Evolutionary conservation across 2,113 vertebrate genomes (phyloP).

Genomic region (Hassar affinis): DNA sequence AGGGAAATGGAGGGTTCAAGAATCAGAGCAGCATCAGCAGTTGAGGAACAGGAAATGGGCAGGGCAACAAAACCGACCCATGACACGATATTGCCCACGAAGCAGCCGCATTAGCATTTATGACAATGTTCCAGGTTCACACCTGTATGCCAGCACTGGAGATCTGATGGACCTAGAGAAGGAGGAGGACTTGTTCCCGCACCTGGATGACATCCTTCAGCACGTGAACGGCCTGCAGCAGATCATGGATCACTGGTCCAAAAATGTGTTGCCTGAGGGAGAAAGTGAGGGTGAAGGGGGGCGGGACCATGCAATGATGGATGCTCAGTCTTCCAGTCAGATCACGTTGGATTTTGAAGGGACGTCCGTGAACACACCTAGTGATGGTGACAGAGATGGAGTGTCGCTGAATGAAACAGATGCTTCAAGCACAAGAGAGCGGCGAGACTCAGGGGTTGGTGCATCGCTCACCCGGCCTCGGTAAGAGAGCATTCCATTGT

Average conservation of each 20-base stretch:
- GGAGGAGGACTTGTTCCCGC: conserved; percentile 87
- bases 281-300: conserved; percentile 51
- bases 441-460: conserved; percentile 94
- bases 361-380: conserved; percentile 84
- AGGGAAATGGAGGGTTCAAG: conserved; percentile 73
- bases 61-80: conserved; percentile 52
- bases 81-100: conserved; percentile 73
- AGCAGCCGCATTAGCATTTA: conserved; percentile 83
- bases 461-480: conserved; percentile 90
- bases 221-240: conserved; percentile 89
- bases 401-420: conserved; percentile 87
- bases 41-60: conserved; percentile 44
- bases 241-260: conserved; percentile 91
- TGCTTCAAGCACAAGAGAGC: conserved; percentile 81
- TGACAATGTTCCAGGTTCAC: conserved; percentile 93
- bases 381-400: conserved; percentile 86
- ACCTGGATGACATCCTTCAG: conserved; percentile 90
- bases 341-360: conserved; percentile 89
- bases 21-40: conserved; percentile 30
- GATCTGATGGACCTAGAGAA: conserved; percentile 91
- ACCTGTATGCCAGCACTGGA: conserved; percentile 93
- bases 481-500: conserved; percentile 65
- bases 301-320: conserved; percentile 66
- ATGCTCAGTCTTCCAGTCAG: conserved; percentile 73
- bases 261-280: conserved; percentile 77